Percentiles rank a stretch among this genome's conserved stretches.
Evolutionary conservation across 1,140 invertebrate genomes (phyloP).

Genomic region (Cyclargus thomasi): DNA sequence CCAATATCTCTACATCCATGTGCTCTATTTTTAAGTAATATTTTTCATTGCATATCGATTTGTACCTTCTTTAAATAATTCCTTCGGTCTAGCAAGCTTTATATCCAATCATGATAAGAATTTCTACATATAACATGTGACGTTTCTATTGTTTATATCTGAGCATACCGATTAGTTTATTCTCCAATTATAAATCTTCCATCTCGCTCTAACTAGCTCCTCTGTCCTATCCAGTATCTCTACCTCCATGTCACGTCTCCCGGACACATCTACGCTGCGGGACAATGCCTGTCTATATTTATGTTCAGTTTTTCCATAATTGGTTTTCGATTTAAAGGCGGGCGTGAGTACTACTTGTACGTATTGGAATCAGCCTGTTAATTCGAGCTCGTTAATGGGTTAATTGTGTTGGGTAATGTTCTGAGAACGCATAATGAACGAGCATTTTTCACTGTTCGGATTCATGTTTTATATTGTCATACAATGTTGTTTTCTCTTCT

Average conservation of each 20-base stretch:
- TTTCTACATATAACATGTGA: too few species aligned
- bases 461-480: background rate
- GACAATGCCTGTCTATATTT: conserved; percentile 44
- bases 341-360: conserved; percentile 29
- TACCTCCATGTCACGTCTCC: conserved; percentile 25
- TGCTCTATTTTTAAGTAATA: too few species aligned
- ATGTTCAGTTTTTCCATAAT: conserved; percentile 63
- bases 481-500: too few species aligned
- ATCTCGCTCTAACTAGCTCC: background rate
- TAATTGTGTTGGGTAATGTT: conserved; percentile 11
- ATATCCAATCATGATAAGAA: too few species aligned
- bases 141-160: too few species aligned
- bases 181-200: background rate
- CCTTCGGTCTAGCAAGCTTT: too few species aligned
- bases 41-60: too few species aligned
- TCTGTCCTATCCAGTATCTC: conserved; percentile 19
- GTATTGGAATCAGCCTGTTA: conserved; percentile 18
- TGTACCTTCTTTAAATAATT: too few species aligned
- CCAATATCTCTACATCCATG: too few species aligned
- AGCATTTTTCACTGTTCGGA: conserved; percentile 5
- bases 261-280: conserved; percentile 33
- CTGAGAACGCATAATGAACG: conserved; percentile 3
- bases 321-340: conserved; percentile 66
- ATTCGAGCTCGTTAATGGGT: conserved; percentile 15
- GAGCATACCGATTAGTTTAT: background rate